Evolutionary conservation across 2,797 vertebrate genomes (phyloP), one percentile per base, ranked within the genome.

Genomic region (Pyrocephalus nanus): DNA sequence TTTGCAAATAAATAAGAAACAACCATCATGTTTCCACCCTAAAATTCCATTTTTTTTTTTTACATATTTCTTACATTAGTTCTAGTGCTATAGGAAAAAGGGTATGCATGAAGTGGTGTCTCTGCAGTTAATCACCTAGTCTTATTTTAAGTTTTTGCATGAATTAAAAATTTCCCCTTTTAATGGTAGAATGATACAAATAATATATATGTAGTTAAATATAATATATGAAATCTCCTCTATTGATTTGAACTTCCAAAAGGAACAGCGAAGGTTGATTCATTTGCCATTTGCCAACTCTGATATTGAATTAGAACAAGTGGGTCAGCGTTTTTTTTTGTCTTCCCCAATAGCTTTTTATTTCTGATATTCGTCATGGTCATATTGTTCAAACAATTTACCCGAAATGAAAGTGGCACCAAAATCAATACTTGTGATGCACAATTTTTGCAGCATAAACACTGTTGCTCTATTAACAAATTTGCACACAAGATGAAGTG

Each of bases 351-450:
- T 95, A 97, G 95, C 96, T 97, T 97, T 98, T 97, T 97, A 89
- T 98, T 98, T 98, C 97, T 98, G 98, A 98, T 98, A 98, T 98
- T 99, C 98, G 98, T 99, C 98, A 98, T 95, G 95, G 97, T 97
- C 97, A 95, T 98, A 97, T 98, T 96, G 85, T 98, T 98, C 98
- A 98, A 98, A 99, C 98, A 98, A 98, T 99, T 98, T 98, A 98
- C 98, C 98, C 98, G 98, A 98, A 99, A 98, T 97, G 97, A 96
- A 97, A 85, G 95, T 96, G 98, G 98, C 98, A 98, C 96, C 62
- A 85, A 98, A 98, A 99, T 99, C 99, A 90, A 99, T 99, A 98
- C 96, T 96, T 96, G 97, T 97, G 98, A 98, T 98, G 97, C 96
- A 96, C 96, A 95, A 36, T 98, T 99, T 98, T 97, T 98, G 98